phyloP scores from a whole-genome alignment of 1,140 invertebrate species.

The Bombyx mandarina region DNA sequence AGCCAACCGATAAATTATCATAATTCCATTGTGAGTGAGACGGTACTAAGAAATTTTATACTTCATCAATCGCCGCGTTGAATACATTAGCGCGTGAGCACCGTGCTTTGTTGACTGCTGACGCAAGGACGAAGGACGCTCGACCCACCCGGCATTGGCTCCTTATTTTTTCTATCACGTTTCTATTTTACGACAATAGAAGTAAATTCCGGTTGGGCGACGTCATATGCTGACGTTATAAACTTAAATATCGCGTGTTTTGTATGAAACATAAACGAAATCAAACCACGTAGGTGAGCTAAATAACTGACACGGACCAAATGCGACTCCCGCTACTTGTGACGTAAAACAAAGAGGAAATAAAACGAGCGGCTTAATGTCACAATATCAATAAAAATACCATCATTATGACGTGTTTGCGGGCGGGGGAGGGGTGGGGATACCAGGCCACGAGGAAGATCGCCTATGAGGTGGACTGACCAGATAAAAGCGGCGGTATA shows the following conservation, averaged over 20 bases:
- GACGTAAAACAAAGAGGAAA: constrained; percentile 4
- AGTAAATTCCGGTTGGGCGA: constrained; percentile 19
- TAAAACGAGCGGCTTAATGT: no score
- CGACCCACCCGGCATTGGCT: constrained; percentile 18
- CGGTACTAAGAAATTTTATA: constrained; percentile 70
- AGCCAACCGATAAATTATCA: constrained; percentile 72
- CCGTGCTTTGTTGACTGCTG: constrained; percentile 40
- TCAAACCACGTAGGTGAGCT: constrained; percentile 11
- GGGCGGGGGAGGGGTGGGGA: no score
- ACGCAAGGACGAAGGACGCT: constrained; percentile 20
- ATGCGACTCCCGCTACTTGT: constrained; percentile 1
- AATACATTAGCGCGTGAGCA: constrained; percentile 67
- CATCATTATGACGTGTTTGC: no score
- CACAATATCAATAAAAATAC: no score
- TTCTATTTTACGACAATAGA: constrained; percentile 25
- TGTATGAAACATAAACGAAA: constrained; percentile 19
- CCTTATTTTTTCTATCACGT: constrained; percentile 38
- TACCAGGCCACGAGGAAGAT: no score
- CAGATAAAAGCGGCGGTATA: no score
- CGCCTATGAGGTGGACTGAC: no score
- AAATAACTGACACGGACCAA: constrained; percentile 2
- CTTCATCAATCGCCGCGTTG: constrained; percentile 67
- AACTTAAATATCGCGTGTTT: constrained; percentile 9
- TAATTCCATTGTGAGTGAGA: constrained; percentile 71
- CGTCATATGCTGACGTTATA: constrained; percentile 12